Base-by-base conservation (phyloP, 1,140 invertebrate genomes). In the Hyphantria cunea region DNA sequence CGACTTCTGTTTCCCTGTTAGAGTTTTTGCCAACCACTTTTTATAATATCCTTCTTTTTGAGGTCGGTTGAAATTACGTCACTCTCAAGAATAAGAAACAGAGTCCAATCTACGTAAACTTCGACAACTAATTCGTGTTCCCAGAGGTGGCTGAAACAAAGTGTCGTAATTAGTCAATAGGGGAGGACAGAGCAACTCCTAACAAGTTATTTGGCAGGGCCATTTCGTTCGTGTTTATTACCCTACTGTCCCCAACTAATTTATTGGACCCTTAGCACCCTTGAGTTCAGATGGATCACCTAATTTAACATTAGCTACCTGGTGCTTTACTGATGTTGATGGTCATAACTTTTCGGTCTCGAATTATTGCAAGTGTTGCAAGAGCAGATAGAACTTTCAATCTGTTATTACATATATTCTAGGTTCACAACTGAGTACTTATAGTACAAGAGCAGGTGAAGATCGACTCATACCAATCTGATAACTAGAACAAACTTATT, bases 231-330 rank as follows among this genome's bases (percentile, higher is more conserved):
- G 76, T 82, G 82, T 86, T 84, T 88, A 86, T 88, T 85, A 85
- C 82, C 80, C 74, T 39, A 67, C 66, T 86, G 85, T 88, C 85
- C 85, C 85, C 82, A 80, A 82, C 78, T 88, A 86, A 88, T 86
- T 88, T 88, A 88, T 85, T 76, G 76, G 69, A 72, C 82, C 80
- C 82, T 84, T 84, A 82, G 68, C 81, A 76, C 82, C 85, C 83
- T 84, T 80, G 74, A 62, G 67, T 74, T 75, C 64, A 83, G 85
- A 88, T 84, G 84, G 81, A 88, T 88, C 78, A 73, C 84, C 85
- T 86, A 86, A 89, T 89, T 89, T 84, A 81, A 84, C 81, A 85
- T 86, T 84, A 25, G 17, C 17, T 25, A 69, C 56, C 66, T 70
- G 56, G 47, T 68, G 62, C 52, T 68, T 53, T 53, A 56, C 63